Evolutionary conservation across 2,797 vertebrate genomes (phyloP).

Genomic region (Chelon auratus): DNA sequence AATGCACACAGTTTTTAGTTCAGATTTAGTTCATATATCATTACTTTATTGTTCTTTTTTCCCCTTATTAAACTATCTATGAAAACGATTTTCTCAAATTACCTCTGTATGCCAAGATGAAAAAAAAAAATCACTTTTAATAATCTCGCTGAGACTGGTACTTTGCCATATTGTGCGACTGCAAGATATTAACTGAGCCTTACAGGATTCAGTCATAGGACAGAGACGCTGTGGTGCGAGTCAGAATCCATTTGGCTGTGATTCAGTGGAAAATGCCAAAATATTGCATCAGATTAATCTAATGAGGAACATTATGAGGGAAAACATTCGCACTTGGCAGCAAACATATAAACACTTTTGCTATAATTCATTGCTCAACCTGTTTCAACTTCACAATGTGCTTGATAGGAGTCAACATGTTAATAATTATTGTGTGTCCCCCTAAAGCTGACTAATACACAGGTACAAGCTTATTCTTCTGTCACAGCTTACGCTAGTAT

Average conservation of each 20-base stretch:
- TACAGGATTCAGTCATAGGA: conserved; percentile 44
- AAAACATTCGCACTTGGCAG: conserved; percentile 58
- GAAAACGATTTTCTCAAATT: not conserved
- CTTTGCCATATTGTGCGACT: conserved; percentile 37
- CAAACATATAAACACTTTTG: conserved; percentile 51
- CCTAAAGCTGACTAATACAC: conserved; percentile 46
- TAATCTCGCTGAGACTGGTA: conserved; percentile 25
- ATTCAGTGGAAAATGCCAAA: conserved; percentile 61
- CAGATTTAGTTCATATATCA: not conserved
- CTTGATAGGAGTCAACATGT: conserved; percentile 40
- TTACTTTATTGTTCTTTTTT: not conserved
- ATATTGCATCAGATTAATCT: conserved; percentile 63
- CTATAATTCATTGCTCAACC: conserved; percentile 50
- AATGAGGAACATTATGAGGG: conserved; percentile 60
- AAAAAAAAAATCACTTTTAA: conserved; percentile 3
- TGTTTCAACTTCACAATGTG: conserved; percentile 49
- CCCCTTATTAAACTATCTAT: not conserved
- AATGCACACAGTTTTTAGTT: not conserved
- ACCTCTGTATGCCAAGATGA: conserved; percentile 2
- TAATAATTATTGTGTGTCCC: conserved; percentile 26
- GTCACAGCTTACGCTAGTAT: conserved; percentile 49
- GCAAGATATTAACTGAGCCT: conserved; percentile 49
- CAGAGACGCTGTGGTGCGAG: conserved; percentile 49
- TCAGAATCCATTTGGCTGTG: conserved; percentile 66
- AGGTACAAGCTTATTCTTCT: conserved; percentile 45